Base-by-base conservation (phyloP, 2,113 vertebrate genomes). In the Phyllopteryx taeniolatus region DNA sequence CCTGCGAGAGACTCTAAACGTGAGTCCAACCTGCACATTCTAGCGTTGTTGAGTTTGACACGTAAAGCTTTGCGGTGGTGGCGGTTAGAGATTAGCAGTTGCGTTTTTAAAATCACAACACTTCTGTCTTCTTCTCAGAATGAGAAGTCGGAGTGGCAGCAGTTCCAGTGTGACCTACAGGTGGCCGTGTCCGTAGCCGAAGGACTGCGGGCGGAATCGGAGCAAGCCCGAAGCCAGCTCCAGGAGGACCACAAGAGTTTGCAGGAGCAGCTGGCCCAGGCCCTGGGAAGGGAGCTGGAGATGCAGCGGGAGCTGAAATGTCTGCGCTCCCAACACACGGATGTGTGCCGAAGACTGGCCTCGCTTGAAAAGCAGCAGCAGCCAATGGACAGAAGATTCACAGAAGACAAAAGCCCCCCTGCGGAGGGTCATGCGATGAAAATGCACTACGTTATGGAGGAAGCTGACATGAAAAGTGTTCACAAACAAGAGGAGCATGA, bases 161-260 rank as follows among this genome's bases (percentile, higher is more conserved):
- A 93, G 86, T 93, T 94, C 85, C 91, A 93, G 85, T 74, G 88
- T 44, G 93, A 94, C 86, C 88, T 94, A 73, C 92, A 91, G 84
- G 90, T 90, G 0, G 93, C 93, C 0, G 93, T 94, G 72, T 90
- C 91, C 0, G 92, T 93, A 76, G 93, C 93, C 0, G 92, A 94
- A 67, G 77, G 92, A 53, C 84, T 94, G 57, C 84, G 92, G 7
- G 20, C 66, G 2, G 93, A 94, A 74, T 83, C 92, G 0, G 92
- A 94, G 73, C 82, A 93, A 67, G 76, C 87, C 27, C 74, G 90
- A 49, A 61, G 51, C 49, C 46, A 35, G 44, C 79, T 91, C 67
- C 82, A 80, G 72, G 78, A 87, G 71, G 82, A 64, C 73, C 83
- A 90, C 74, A 59, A 67, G 67, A 67, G 77, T 2, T 61, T 81